A percentile compares a stretch with the other conserved stretches of the same genome.
Evolutionary conservation across 2,113 vertebrate genomes (phyloP).

Genomic region (Erythrolamprus reginae): DNA sequence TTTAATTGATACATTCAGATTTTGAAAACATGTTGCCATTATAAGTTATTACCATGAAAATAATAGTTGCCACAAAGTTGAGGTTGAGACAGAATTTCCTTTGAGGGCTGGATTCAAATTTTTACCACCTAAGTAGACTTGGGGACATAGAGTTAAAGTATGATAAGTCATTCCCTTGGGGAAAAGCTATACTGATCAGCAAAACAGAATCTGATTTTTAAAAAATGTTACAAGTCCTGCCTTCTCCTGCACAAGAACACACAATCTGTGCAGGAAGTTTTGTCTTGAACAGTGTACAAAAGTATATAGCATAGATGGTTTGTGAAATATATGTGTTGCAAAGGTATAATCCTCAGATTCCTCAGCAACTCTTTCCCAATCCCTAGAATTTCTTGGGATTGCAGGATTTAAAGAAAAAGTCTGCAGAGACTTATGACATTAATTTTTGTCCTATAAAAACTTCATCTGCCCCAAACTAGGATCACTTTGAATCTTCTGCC

Average conservation of each 20-base stretch:
- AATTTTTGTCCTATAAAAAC: neutral
- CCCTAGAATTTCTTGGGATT: neutral
- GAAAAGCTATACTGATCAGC: neutral
- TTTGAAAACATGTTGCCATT: neutral
- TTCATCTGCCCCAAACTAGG: neutral
- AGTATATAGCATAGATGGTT: neutral
- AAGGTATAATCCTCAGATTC: neutral
- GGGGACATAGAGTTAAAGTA: neutral
- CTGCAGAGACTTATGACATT: neutral
- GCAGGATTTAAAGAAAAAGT: neutral
- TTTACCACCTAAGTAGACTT: neutral
- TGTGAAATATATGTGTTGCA: neutral
- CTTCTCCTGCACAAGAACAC: neutral
- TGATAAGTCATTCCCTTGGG: neutral
- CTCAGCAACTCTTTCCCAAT: neutral
- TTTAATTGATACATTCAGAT: neutral
- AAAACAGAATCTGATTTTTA: neutral
- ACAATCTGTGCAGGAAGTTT: neutral
- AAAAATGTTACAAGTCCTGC: neutral
- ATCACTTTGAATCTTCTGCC: neutral
- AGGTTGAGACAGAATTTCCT: neutral
- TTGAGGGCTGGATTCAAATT: neutral
- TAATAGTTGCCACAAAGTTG: neutral
- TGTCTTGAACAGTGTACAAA: neutral
- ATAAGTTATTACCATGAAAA: neutral